Percentiles rank a stretch among this genome's conserved stretches.
phyloP scores from a whole-genome alignment of 2,888 invertebrate species.

The Disparrhopalites patrizii region DNA sequence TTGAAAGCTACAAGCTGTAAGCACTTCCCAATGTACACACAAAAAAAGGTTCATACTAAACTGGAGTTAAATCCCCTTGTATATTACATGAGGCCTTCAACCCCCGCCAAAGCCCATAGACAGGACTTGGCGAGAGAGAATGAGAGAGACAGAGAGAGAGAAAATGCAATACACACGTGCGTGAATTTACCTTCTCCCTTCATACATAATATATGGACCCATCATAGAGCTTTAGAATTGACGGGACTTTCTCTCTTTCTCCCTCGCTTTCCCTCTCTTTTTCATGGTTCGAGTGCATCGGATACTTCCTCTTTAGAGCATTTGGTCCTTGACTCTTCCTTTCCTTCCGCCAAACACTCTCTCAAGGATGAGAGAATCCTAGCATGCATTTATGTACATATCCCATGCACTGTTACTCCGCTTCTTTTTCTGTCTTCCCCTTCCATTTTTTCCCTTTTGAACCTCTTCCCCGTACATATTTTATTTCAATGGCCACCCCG shows the following conservation, averaged over 20 bases:
- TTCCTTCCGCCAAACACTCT: neutral
- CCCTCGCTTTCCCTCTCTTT: neutral
- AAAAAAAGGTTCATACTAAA: slow-evolving; percentile 5
- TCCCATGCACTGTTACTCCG: no score
- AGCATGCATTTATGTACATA: no score
- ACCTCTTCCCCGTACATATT: no score
- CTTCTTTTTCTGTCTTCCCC: no score
- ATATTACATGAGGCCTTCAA: slow-evolving; percentile 11
- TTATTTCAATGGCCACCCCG: no score
- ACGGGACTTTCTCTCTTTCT: neutral
- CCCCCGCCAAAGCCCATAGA: neutral
- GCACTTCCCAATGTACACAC: neutral
- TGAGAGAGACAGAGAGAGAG: no score
- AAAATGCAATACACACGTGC: neutral
- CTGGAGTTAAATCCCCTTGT: neutral
- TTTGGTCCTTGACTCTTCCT: neutral
- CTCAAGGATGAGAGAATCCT: no score
- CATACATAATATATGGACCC: slow-evolving; percentile 3
- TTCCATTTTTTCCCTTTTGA: no score
- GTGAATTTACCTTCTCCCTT: slow-evolving; percentile 5
- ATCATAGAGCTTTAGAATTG: slow-evolving; percentile 3
- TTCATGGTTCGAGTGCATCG: no score
- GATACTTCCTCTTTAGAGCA: neutral
- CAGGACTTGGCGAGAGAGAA: no score
- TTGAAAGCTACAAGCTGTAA: no score